These are phyloP conservation scores for Oreonectes daqikongensis DNA, from an alignment of 2,797 vertebrate genomes.

Conservation along the genomic window DNA sequence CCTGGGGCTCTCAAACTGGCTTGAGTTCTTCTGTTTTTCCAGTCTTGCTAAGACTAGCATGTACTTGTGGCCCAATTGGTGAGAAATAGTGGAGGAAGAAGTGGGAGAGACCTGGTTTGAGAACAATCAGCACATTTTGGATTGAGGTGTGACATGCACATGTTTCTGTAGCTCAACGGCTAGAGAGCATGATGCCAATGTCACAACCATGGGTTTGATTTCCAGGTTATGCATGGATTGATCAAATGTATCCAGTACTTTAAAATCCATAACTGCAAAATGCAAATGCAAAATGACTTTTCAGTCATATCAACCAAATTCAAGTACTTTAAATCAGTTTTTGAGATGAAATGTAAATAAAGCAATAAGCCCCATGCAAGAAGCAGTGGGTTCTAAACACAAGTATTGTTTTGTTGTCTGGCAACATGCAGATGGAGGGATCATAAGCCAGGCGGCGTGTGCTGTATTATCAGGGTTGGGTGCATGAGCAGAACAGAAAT, in stretches of 20 bases:
- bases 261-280: too few relatives aligned
- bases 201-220: neutral
- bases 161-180: neutral
- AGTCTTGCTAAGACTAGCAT: conserved; percentile 32
- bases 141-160: neutral
- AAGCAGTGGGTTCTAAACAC: neutral
- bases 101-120: neutral
- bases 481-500: conserved; percentile 57
- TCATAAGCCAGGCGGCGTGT: conserved; percentile 43
- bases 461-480: conserved; percentile 54
- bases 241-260: neutral
- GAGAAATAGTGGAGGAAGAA: conserved; percentile 9
- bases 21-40: conserved; percentile 25
- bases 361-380: too few relatives aligned
- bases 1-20: conserved; percentile 27
- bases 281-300: neutral
- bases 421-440: conserved; percentile 22
- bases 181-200: neutral
- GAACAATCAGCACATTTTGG: neutral
- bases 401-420: too few relatives aligned
- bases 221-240: neutral
- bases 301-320: neutral
- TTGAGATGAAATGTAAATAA: neutral
- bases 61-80: conserved; percentile 30
- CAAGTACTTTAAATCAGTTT: neutral